Conservation (phyloP, 2,888 invertebrate genomes). For the Tethea ocularis region DNA sequence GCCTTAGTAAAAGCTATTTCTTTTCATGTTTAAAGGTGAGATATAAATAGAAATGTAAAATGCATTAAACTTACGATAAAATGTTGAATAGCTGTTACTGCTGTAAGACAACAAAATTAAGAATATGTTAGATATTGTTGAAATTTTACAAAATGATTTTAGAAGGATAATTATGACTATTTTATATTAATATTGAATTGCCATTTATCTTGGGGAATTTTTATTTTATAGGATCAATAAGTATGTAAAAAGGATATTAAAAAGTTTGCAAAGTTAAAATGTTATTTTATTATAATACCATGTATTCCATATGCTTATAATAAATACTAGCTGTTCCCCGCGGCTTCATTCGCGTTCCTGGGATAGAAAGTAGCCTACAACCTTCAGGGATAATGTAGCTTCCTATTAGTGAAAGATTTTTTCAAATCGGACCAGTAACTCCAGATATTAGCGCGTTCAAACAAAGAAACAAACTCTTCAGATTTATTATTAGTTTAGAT, state of each 20-base stretch:
- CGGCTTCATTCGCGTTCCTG: too few species aligned
- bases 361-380: too few species aligned
- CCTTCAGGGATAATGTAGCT: too few species aligned
- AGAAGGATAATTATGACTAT: constrained; percentile 48
- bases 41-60: constrained; percentile 55
- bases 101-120: constrained; percentile 55
- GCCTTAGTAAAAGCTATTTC: not conserved
- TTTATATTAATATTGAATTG: constrained; percentile 55
- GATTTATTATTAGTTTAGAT: too few species aligned
- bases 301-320: not conserved
- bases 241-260: constrained; percentile 47
- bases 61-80: constrained; percentile 42
- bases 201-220: constrained; percentile 62
- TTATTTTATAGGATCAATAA: constrained; percentile 54
- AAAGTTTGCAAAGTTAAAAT: constrained; percentile 24
- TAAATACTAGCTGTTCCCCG: too few species aligned
- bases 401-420: too few species aligned
- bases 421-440: too few species aligned
- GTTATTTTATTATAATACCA: constrained; percentile 7
- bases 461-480: too few species aligned
- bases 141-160: constrained; percentile 57
- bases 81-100: constrained; percentile 55
- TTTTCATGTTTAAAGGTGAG: not conserved
- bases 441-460: too few species aligned
- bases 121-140: constrained; percentile 66